These are phyloP conservation scores for Egretta garzetta DNA, from an alignment of 2,113 vertebrate species.

Conservation along the genomic window DNA sequence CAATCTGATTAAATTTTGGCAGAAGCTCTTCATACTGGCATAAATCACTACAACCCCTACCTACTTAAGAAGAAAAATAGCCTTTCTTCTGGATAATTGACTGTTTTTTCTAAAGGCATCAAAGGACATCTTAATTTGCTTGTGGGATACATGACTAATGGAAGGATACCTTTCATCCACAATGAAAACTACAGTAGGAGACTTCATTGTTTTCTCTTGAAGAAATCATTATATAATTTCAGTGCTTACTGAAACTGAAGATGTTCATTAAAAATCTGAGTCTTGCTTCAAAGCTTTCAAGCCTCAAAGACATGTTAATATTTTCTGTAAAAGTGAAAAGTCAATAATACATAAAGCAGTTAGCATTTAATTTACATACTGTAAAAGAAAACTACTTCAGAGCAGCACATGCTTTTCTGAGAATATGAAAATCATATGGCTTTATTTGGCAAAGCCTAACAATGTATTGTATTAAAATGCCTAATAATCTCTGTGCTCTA, in stretches of 20 bases:
- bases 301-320: neutral
- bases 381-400: neutral
- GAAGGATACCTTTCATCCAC: neutral
- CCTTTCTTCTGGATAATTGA: neutral
- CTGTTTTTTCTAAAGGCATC: neutral
- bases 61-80: neutral
- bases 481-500: neutral
- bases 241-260: neutral
- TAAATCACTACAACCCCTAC: neutral
- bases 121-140: slow-evolving; percentile 21
- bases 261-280: slow-evolving; percentile 9
- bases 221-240: neutral
- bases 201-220: slow-evolving; percentile 17
- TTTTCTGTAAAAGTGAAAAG: slow-evolving; percentile 9
- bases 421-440: neutral
- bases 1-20: neutral
- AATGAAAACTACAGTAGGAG: neutral
- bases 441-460: neutral
- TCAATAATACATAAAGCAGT: neutral
- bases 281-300: slow-evolving; percentile 16
- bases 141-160: neutral
- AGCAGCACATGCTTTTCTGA: neutral
- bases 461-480: neutral
- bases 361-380: neutral
- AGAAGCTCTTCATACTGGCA: neutral